Conservation (phyloP, 1,140 invertebrate species). For the Drosophila obscura region DNA sequence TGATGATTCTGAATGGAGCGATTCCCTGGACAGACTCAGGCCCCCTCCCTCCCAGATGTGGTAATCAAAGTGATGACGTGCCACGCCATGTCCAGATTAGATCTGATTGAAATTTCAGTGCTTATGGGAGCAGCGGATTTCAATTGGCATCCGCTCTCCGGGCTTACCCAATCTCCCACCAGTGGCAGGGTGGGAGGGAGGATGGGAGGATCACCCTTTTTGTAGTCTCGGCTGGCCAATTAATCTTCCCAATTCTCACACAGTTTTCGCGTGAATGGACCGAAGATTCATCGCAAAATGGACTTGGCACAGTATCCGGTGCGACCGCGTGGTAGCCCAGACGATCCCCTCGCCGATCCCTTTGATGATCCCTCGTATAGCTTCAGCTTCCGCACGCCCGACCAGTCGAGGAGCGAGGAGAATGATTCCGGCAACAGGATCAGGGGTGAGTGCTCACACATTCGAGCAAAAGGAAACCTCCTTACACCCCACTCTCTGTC, state of each 20-base stretch:
- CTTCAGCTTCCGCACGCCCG: slow-evolving; percentile 87
- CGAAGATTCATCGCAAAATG: slow-evolving; percentile 88
- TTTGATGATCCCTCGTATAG: slow-evolving; percentile 89
- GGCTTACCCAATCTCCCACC: slow-evolving; percentile 27
- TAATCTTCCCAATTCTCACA: slow-evolving; percentile 31
- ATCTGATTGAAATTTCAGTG: slow-evolving; percentile 47
- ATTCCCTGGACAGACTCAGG: background rate
- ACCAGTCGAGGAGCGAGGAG: slow-evolving; percentile 87
- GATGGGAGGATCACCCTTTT: slow-evolving; percentile 6
- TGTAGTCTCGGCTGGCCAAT: slow-evolving; percentile 45
- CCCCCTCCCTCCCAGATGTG: slow-evolving; percentile 16
- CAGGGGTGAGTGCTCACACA: slow-evolving; percentile 80
- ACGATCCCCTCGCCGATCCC: slow-evolving; percentile 88
- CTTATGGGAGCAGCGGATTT: slow-evolving; percentile 38
- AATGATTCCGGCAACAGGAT: slow-evolving; percentile 86
- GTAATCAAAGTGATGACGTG: slow-evolving; percentile 66
- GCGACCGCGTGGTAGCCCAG: slow-evolving; percentile 86
- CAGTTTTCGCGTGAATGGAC: slow-evolving; percentile 88
- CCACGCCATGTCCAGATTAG: slow-evolving; percentile 42
- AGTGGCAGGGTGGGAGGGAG: background rate
- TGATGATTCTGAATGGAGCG: slow-evolving; percentile 54
- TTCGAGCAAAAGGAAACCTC: too few species aligned
- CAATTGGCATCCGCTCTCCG: slow-evolving; percentile 21
- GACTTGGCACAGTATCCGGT: slow-evolving; percentile 87
- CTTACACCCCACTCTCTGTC: background rate